A percentile compares a stretch with the other conserved stretches of the same genome.
phyloP scores from a whole-genome alignment of 2,888 invertebrate genomes.

The Melinaea marsaeus region DNA sequence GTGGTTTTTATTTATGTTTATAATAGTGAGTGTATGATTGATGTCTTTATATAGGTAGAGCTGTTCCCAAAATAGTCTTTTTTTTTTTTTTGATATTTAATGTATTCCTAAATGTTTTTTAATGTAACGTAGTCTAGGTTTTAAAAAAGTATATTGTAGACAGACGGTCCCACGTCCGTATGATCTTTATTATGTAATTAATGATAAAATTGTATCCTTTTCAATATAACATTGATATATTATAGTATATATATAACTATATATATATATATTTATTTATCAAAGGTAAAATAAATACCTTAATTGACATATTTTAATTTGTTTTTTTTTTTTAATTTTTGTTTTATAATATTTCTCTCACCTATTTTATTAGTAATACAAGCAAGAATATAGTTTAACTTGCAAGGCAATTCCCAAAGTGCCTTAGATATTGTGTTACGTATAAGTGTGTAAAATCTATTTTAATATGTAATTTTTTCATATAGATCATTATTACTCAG shows the following conservation, averaged over 20 bases:
- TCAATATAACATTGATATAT: conserved; percentile 40
- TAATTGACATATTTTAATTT: conserved; percentile 50
- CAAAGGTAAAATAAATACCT: conserved; percentile 60
- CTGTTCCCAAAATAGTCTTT: conserved; percentile 44
- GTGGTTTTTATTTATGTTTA: conserved; percentile 1
- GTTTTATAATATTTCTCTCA: conserved; percentile 11
- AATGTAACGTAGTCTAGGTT: conserved; percentile 63
- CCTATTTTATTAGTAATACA: conserved; percentile 11
- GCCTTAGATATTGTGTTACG: conserved; percentile 25
- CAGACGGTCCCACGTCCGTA: conserved; percentile 34
- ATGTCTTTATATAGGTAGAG: conserved; percentile 14
- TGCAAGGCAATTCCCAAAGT: conserved; percentile 22
- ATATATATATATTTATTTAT: conserved; percentile 59
- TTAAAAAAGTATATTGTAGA: conserved; percentile 36
- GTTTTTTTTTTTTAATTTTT: conserved; percentile 36
- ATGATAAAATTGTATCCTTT: conserved; percentile 50
- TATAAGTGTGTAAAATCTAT: not conserved
- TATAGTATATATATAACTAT: conserved; percentile 54
- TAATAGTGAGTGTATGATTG: conserved; percentile 16
- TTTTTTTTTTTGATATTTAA: conserved; percentile 56
- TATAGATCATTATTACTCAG: not conserved
- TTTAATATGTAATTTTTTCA: not conserved
- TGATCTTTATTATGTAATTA: conserved; percentile 12
- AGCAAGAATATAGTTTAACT: not conserved
- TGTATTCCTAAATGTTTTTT: conserved; percentile 61